Base-by-base conservation (phyloP, 1,140 invertebrate genomes). In the Leptopilina boulardi region DNA sequence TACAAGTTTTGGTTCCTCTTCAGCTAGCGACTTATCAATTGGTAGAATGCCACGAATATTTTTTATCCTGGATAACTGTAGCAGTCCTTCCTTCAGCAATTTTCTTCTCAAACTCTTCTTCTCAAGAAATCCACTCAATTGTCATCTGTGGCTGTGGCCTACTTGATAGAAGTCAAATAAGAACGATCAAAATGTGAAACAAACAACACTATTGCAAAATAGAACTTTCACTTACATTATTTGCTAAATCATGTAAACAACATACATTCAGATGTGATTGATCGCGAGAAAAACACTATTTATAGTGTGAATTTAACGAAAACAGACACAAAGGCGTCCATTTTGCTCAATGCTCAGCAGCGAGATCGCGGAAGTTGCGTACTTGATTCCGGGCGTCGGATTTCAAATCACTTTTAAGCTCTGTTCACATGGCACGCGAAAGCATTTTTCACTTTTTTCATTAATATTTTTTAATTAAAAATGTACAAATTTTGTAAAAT, bases 321-420 rank as follows among this genome's bases (percentile, higher is more conserved):
- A 91, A 91, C 89, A 91, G 90, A 91, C 87, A 91, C 89, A 91
- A 91, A 91, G 89, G 89, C 90, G 90, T 91, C 90, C 90, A 91
- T 91, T 91, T 91, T 91, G 89, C 86, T 90, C 86, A 86, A 79
- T 80, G 80, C 79, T 80, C 78, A 71, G 82, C 80, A 87, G 85
- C 84, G 87, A 86, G 85, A 83, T 85, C 75, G 86, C 89, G 90
- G 90, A 90, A 90, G 88, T 90, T 87, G 88, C 89, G 89, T 89
- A 87, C 88, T 86, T 84, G 84, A 85, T 86, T 86, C 82, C 81
- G 42, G 77, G 30, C 71, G 82, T 83, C 82, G 54, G 66, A 77
- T 79, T 83, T 84, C 77, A 76, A 84, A 84, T 73, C 23, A 11
- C 13, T 21, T n/a, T 47, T 47, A 11, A 34, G 73, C 34, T 18